Evolutionary conservation across 2,888 invertebrate genomes (phyloP).

Genomic region (Nomada hirtipes): DNA sequence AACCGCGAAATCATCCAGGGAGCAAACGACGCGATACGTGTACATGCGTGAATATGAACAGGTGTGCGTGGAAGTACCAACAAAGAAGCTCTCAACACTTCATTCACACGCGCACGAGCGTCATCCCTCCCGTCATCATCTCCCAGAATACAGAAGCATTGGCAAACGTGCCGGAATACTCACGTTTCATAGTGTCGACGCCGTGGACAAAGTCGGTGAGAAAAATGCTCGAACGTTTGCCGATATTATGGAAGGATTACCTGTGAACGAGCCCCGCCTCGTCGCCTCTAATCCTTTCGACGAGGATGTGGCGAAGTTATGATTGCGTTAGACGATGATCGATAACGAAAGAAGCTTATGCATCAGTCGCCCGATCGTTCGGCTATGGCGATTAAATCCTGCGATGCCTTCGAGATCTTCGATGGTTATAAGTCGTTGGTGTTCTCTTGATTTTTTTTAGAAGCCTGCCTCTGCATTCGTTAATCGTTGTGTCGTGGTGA

Average conservation of each 20-base stretch:
- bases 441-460: not conserved
- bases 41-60: slow-evolving; percentile 15
- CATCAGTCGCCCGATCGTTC: slow-evolving; percentile 5
- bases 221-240: slow-evolving; percentile 62
- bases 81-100: slow-evolving; percentile 38
- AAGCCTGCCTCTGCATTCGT: not conserved
- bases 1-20: not conserved
- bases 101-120: slow-evolving; percentile 61
- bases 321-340: slow-evolving; percentile 45
- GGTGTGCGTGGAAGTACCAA: slow-evolving; percentile 41
- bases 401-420: slow-evolving; percentile 1
- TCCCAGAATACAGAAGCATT: slow-evolving; percentile 22
- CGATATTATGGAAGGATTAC: slow-evolving; percentile 64
- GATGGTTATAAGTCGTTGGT: not conserved
- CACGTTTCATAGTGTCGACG: slow-evolving; percentile 58
- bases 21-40: not conserved
- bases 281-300: slow-evolving; percentile 55
- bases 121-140: slow-evolving; percentile 48
- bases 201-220: slow-evolving; percentile 27
- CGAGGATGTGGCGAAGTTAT: slow-evolving; percentile 54
- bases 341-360: slow-evolving; percentile 41
- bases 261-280: slow-evolving; percentile 40
- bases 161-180: slow-evolving; percentile 58
- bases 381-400: not conserved
- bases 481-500: too few species aligned